Evolutionary conservation across 2,113 vertebrate species (phyloP).

Genomic region (Stigmatopora argus): DNA sequence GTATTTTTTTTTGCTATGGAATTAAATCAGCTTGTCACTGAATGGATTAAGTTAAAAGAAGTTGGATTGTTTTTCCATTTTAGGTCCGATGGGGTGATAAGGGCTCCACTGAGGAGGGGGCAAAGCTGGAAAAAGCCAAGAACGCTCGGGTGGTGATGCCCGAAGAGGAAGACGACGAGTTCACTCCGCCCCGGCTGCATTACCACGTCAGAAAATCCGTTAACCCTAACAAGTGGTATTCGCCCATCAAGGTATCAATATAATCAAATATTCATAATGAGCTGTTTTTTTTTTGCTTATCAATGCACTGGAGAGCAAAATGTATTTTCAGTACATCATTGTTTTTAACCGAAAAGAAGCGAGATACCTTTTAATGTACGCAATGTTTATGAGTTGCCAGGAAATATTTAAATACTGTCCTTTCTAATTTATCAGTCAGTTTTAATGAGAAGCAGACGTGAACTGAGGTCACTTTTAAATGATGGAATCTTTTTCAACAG

Average conservation of each 20-base stretch:
- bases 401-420: constrained; percentile 50
- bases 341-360: background rate
- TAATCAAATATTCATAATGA: background rate
- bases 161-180: constrained; percentile 77
- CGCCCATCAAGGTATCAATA: constrained; percentile 88
- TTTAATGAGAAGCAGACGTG: constrained; percentile 66
- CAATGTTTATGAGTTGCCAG: constrained; percentile 22
- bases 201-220: constrained; percentile 70
- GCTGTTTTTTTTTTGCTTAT: background rate
- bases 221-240: constrained; percentile 85
- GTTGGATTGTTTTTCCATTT: background rate
- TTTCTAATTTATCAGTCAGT: constrained; percentile 52
- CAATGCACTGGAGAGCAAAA: background rate
- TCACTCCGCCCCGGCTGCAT: constrained; percentile 71
- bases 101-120: constrained; percentile 95
- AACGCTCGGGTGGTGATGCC: constrained; percentile 92
- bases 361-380: background rate
- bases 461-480: constrained; percentile 43
- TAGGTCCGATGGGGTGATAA: constrained; percentile 97
- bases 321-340: background rate
- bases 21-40: background rate
- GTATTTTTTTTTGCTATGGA: too few species aligned
- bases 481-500: constrained; percentile 45
- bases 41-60: background rate
- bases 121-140: constrained; percentile 94